Evolutionary conservation across 1,140 invertebrate species (phyloP).

Genomic region (Archivesica marissinica): DNA sequence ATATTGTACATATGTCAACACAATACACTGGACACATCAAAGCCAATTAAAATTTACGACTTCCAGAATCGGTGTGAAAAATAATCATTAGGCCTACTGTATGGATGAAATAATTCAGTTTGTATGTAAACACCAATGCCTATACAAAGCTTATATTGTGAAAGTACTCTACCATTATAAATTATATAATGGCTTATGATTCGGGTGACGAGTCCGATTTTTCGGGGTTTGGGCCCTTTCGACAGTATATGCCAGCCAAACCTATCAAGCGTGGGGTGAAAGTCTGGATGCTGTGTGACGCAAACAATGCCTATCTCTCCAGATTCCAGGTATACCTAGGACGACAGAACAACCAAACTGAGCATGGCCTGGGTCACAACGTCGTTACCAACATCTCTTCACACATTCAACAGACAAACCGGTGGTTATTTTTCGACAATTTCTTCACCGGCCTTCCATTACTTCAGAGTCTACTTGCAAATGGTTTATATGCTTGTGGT

Average conservation of each 20-base stretch:
- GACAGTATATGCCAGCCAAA: slow-evolving; percentile 82
- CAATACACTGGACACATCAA: too few relatives aligned
- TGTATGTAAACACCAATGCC: too few relatives aligned
- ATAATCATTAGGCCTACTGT: too few relatives aligned
- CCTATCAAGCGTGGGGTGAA: slow-evolving; percentile 84
- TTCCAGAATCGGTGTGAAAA: too few relatives aligned
- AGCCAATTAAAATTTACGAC: too few relatives aligned
- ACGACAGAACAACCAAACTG: not conserved
- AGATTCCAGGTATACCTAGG: slow-evolving; percentile 40
- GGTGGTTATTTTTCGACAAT: not conserved
- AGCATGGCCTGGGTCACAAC: slow-evolving; percentile 34
- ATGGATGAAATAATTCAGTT: too few relatives aligned
- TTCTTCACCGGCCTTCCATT: slow-evolving; percentile 27
- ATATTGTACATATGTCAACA: too few relatives aligned
- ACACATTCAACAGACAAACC: not conserved
- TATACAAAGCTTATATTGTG: too few relatives aligned
- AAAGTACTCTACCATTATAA: too few relatives aligned
- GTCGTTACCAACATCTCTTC: not conserved
- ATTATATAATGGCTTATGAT: too few relatives aligned
- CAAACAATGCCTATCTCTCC: slow-evolving; percentile 57
- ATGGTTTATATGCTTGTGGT: slow-evolving; percentile 30
- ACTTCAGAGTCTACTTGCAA: not conserved
- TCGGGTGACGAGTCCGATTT: too few relatives aligned
- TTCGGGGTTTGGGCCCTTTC: too few relatives aligned
- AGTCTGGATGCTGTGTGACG: slow-evolving; percentile 72